A percentile compares a stretch with the other conserved stretches of the same genome.
These are phyloP conservation scores for Amphipyra tragopoginis DNA, from an alignment of 2,888 invertebrate genomes.

Conservation along the genomic window DNA sequence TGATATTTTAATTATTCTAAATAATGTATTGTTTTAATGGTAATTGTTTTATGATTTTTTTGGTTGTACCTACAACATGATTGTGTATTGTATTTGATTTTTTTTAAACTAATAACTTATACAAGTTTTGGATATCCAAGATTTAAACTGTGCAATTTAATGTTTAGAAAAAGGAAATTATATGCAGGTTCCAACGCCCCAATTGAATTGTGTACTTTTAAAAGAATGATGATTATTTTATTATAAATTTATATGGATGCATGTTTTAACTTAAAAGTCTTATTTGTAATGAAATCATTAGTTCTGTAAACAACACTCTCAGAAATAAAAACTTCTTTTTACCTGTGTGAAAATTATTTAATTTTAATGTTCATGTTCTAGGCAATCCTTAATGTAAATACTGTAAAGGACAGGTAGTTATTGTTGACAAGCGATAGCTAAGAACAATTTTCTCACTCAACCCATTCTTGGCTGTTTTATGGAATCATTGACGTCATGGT, in stretches of 20 bases:
- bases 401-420: too few species aligned
- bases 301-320: conserved; percentile 59
- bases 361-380: conserved; percentile 24
- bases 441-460: too few species aligned
- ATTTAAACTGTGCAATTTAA: conserved; percentile 50
- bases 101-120: conserved; percentile 49
- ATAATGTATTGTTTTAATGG: conserved; percentile 76
- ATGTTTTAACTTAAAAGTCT: conserved; percentile 57
- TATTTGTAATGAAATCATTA: conserved; percentile 60
- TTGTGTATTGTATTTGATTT: conserved; percentile 63
- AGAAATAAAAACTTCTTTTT: conserved; percentile 68
- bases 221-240: conserved; percentile 55
- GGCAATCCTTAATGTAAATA: too few species aligned
- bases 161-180: conserved; percentile 62
- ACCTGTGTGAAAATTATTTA: conserved; percentile 69
- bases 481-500: too few species aligned
- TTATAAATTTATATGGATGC: conserved; percentile 62
- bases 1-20: conserved; percentile 85
- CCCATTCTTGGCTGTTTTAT: too few species aligned
- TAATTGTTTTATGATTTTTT: conserved; percentile 58
- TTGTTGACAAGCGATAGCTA: too few species aligned
- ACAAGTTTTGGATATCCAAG: conserved; percentile 47
- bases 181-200: conserved; percentile 85
- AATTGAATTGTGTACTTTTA: conserved; percentile 62
- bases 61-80: conserved; percentile 63